Conservation (phyloP, 2,797 vertebrate genomes). For the Odontamblyopus rebecca region DNA sequence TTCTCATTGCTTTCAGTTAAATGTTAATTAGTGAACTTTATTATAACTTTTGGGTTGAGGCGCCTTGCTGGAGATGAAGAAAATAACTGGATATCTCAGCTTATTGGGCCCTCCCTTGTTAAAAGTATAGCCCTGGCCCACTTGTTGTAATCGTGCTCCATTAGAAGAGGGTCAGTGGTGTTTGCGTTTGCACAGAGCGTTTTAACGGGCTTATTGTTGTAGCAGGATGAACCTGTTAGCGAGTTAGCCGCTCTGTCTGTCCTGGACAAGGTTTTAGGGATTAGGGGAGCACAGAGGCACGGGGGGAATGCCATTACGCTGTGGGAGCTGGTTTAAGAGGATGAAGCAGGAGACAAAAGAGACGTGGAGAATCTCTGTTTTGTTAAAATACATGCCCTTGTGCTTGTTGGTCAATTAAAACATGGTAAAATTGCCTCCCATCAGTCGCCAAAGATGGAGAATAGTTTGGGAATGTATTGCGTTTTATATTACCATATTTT, state of each 20-base stretch:
- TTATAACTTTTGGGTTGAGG: too few relatives aligned
- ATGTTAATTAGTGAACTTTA: too few relatives aligned
- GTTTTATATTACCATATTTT: too few relatives aligned
- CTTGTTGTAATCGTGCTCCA: conserved; percentile 24
- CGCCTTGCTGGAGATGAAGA: neutral
- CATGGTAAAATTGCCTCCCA: too few relatives aligned
- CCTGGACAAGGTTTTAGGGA: conserved; percentile 41
- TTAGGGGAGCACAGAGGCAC: conserved; percentile 26
- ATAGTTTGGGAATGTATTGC: too few relatives aligned
- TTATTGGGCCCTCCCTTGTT: neutral
- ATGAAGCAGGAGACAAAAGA: neutral
- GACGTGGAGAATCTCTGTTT: neutral
- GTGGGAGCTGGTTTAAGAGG: neutral
- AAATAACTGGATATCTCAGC: neutral
- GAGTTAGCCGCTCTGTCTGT: conserved; percentile 27
- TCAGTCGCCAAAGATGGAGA: too few relatives aligned
- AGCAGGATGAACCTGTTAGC: conserved; percentile 38
- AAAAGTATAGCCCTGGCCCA: conserved; percentile 12
- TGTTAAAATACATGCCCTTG: neutral
- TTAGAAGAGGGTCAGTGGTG: conserved; percentile 28
- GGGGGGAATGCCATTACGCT: conserved; percentile 6
- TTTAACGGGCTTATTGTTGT: conserved; percentile 44
- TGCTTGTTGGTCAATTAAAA: neutral
- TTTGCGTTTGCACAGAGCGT: conserved; percentile 14
- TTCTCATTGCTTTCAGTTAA: too few relatives aligned